phyloP scores from a whole-genome alignment of 2,888 invertebrate genomes.

The Mayetiola destructor region DNA sequence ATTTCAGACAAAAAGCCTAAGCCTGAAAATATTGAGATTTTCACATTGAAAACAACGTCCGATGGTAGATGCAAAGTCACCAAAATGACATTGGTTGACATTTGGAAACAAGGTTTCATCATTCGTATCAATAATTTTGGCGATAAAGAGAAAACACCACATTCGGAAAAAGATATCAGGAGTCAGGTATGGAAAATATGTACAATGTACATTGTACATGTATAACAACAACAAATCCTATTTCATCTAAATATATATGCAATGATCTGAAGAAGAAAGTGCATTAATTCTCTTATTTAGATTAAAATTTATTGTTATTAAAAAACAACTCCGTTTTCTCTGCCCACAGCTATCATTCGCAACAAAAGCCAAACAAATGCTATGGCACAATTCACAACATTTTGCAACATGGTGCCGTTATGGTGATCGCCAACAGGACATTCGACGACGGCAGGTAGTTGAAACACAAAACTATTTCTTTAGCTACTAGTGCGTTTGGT shows the following conservation, averaged over 20 bases:
- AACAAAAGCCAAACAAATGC: slow-evolving; percentile 32
- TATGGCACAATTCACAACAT: slow-evolving; percentile 43
- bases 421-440: slow-evolving; percentile 50
- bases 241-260: background rate
- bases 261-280: background rate
- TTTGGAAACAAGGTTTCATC: slow-evolving; percentile 53
- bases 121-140: slow-evolving; percentile 58
- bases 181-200: slow-evolving; percentile 53
- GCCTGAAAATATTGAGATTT: slow-evolving; percentile 54
- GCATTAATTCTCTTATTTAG: background rate
- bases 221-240: background rate
- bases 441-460: slow-evolving; percentile 53
- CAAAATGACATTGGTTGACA: slow-evolving; percentile 46
- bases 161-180: slow-evolving; percentile 51
- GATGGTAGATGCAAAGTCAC: slow-evolving; percentile 44
- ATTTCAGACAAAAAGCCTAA: slow-evolving; percentile 55
- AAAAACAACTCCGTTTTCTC: no score
- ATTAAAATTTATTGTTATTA: background rate
- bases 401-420: slow-evolving; percentile 58
- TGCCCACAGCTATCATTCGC: slow-evolving; percentile 27
- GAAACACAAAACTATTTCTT: slow-evolving; percentile 14
- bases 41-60: slow-evolving; percentile 40
- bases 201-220: no score
- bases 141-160: slow-evolving; percentile 52
- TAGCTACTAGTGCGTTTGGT: background rate